A percentile compares a stretch with the other conserved stretches of the same genome.
Evolutionary conservation across 2,888 invertebrate species (phyloP).

Genomic region (Stenichneumon culpator): DNA sequence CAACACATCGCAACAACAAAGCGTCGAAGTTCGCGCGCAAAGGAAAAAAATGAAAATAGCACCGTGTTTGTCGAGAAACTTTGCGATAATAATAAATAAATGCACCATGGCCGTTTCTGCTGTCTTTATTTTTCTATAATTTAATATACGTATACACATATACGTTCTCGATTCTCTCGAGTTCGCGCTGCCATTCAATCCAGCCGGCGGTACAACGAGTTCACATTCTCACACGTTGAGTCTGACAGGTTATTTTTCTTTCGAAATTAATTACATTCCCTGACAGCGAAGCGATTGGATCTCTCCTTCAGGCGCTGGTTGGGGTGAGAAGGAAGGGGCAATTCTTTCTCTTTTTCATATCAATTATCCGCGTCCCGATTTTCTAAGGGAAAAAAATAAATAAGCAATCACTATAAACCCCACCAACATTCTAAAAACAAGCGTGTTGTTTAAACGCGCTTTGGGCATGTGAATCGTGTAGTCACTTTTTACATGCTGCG

Average conservation of each 20-base stretch:
- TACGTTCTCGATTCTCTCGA: neutral
- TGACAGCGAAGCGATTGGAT: slow-evolving; percentile 2
- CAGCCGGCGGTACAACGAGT: neutral
- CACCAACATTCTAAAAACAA: no score
- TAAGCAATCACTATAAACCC: no score
- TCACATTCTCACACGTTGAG: neutral
- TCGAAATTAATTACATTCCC: slow-evolving; percentile 12
- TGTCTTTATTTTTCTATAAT: neutral
- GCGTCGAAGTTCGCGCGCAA: neutral
- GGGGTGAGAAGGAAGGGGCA: no score
- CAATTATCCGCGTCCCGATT: no score
- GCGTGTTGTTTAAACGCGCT: no score
- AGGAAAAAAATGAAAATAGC: neutral
- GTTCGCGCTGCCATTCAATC: neutral
- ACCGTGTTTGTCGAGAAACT: neutral
- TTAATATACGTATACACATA: neutral
- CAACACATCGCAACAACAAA: neutral
- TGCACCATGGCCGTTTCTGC: neutral
- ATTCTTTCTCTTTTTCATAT: no score
- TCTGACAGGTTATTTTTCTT: slow-evolving; percentile 9
- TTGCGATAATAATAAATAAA: neutral
- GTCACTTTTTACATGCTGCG: no score
- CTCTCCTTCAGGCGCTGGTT: no score
- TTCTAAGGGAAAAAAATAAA: no score
- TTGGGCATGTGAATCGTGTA: no score